phyloP scores from a whole-genome alignment of 2,888 invertebrate species.

The Ichneumoninae sp. region DNA sequence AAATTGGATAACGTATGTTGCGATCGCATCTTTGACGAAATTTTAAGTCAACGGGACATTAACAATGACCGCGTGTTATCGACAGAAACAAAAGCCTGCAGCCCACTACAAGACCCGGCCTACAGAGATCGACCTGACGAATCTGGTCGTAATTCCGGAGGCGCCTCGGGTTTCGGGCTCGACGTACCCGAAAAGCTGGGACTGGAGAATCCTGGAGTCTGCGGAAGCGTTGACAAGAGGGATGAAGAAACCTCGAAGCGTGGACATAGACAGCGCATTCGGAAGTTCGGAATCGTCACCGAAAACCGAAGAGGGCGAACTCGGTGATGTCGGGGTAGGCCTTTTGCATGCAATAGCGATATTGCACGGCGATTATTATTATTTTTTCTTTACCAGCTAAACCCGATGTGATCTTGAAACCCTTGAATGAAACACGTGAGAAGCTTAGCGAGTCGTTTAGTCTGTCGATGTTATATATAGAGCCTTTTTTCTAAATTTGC shows the following conservation, averaged over 20 bases:
- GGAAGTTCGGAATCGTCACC: constrained; percentile 77
- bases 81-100: constrained; percentile 93
- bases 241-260: constrained; percentile 84
- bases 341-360: constrained; percentile 46
- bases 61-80: not conserved
- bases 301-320: constrained; percentile 62
- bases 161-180: constrained; percentile 92
- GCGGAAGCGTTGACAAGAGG: constrained; percentile 83
- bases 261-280: constrained; percentile 82
- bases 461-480: constrained; percentile 13
- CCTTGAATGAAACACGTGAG: constrained; percentile 28
- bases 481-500: constrained; percentile 29
- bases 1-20: constrained; percentile 92
- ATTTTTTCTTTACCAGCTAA: constrained; percentile 27
- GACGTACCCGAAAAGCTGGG: constrained; percentile 89
- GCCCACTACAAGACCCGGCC: constrained; percentile 91
- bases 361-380: constrained; percentile 40
- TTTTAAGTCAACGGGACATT: constrained; percentile 1
- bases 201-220: constrained; percentile 89
- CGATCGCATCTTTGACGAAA: not conserved
- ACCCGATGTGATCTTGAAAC: constrained; percentile 6
- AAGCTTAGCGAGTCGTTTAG: constrained; percentile 32
- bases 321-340: constrained; percentile 67
- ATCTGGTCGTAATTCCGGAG: constrained; percentile 90
- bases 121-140: constrained; percentile 91